Evolutionary conservation across 2,888 invertebrate species (phyloP), one percentile per base, ranked within the genome.

Genomic region (Teleogryllus oceanicus): DNA sequence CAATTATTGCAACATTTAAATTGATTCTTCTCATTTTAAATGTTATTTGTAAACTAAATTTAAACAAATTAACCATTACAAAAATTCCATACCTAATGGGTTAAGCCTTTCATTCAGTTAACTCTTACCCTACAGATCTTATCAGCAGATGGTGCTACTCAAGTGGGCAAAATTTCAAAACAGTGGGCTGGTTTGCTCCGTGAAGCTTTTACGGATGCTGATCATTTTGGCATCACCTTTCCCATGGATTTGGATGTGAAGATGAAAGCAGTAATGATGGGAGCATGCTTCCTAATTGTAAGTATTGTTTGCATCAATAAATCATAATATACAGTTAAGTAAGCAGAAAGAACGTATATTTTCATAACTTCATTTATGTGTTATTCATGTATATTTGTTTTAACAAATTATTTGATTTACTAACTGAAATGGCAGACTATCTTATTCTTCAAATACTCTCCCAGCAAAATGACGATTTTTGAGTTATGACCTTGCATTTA

Each of bases 151-250:
- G 94, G 94, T 5, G 90, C 90, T 80, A 91, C 90, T 0, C 91
- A 93, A 87, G 93, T 97, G 80, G 97, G 97, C 2, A 92, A 92
- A 86, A 96, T 98, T 84, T 93, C 94, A 0, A 97, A 97, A 86
- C 94, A 96, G 85, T 97, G 96, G 96, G 92, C 94, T 0, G 96
- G 96, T 0, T 85, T 96, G 77, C 89, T 92, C 1, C 91, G 94
- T 80, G 96, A 96, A 88, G 87, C 91, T 81, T 96, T 96, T 86
- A 95, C 96, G 0, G 95, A 96, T 87, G 90, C 95, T 0, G 96
- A 97, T 87, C 92, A 93, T 87, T 97, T 97, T 87, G 96, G 96
- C 49, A 93, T 97, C 82, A 91, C 92, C n/a, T 97, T 98, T 87
- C 97, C 97, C 0, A 89, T 94, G 89, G 96, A 97, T 87, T 88